Base-by-base conservation (phyloP, 92 coral and sea anemone genomes). In the Zoanthus sociatus region DNA sequence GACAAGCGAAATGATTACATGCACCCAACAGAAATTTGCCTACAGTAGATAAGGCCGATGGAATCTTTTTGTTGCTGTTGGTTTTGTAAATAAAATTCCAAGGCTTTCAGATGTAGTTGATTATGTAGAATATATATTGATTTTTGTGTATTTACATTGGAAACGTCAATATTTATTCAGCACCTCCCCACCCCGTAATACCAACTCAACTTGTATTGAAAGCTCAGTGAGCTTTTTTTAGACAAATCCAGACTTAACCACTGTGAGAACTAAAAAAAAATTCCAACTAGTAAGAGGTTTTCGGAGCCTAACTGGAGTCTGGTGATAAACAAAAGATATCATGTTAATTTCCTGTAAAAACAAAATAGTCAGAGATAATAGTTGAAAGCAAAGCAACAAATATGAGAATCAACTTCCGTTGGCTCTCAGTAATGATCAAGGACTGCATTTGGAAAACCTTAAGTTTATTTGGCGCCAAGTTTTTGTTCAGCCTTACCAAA, bases 381-480 rank as follows among this genome's bases (percentile, higher is more conserved):
- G 66, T 13, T 4, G 54, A 66, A 81, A 81, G 66, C 75, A 66
- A 66, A 81, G 45, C 31, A 26, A 60, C 11, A 31, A 79, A 12
- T 30, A 42, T 61, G 12, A 61, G 18, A 4, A 66, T 16, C 45
- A 50, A 1, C 50, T 81, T 81, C 85, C 75, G 72, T 5, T 37
- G 6, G 31, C 20, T 48, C 61, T 10, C 17, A 37, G 42, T 3
- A 4, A 11, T 21, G 9, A 45, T 68, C 54, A 7, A 26, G 46
- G 14, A 45, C 51, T 17, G 50, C 85, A 1, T 46, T 66, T 18
- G 60, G 56, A 66, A 48, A 66, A 31, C 64, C 55, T 30, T 1
- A 70, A 32, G 73, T 79, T 73, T 79, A 18, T 53, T 81, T 5
- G 75, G 75, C 85, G 85, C 73, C 85, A 63, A 4, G 44, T 14